phyloP scores from a whole-genome alignment of 2,888 invertebrate species.

The Drosophila gaucha region DNA sequence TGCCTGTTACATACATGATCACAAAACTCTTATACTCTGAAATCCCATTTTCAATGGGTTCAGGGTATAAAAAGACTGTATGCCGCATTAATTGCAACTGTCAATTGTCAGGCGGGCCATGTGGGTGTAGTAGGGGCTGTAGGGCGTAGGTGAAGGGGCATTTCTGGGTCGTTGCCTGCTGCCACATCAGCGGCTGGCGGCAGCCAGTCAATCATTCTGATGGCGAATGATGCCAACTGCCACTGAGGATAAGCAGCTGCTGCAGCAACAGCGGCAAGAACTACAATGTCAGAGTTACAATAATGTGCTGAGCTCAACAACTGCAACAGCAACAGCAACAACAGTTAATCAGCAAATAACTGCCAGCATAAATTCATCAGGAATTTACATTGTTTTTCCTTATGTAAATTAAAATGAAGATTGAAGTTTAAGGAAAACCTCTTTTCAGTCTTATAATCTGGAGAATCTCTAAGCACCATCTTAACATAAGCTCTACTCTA shows the following conservation, averaged over 20 bases:
- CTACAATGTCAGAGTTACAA: conserved; percentile 11
- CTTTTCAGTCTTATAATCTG: background rate
- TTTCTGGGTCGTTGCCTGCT: conserved; percentile 27
- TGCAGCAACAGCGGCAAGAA: conserved; percentile 5
- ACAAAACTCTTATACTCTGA: too few species aligned
- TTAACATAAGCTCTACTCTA: too few species aligned
- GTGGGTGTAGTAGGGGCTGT: background rate
- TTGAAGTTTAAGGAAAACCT: too few species aligned
- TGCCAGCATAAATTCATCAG: conserved; percentile 16
- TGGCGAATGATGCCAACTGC: conserved; percentile 50
- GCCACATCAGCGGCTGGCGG: conserved; percentile 31
- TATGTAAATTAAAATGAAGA: conserved; percentile 1
- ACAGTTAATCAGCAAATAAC: conserved; percentile 9
- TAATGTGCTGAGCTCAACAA: conserved; percentile 11
- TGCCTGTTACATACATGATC: too few species aligned
- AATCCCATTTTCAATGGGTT: too few species aligned
- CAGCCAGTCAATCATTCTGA: conserved; percentile 60
- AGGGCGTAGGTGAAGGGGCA: background rate
- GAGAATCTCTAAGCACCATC: background rate
- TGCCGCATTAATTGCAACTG: conserved; percentile 78
- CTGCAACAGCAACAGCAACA: conserved; percentile 5
- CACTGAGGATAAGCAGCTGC: conserved; percentile 35
- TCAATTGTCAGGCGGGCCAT: conserved; percentile 44
- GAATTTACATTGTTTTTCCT: conserved; percentile 3
- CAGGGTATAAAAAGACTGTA: conserved; percentile 46